Conservation (phyloP, 2,888 invertebrate genomes). For the Miltochrista miniata region DNA sequence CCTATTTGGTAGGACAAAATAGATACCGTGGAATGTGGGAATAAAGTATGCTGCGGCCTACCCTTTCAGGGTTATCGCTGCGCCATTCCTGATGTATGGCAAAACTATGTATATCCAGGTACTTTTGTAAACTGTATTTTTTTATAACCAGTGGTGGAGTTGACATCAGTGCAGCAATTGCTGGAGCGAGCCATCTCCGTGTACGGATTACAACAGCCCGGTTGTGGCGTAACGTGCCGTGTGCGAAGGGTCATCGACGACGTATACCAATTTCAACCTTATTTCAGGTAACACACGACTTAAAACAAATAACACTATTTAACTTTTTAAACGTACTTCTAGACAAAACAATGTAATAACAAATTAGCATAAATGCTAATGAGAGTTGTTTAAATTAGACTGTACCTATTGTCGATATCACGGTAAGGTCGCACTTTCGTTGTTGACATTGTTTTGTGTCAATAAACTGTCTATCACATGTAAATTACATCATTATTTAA, state of each 20-base stretch:
- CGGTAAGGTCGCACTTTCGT: conserved; percentile 14
- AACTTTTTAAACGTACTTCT: conserved; percentile 3
- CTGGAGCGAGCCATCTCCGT: conserved; percentile 73
- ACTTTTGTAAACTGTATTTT: not conserved
- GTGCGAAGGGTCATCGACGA: conserved; percentile 74
- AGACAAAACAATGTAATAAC: conserved; percentile 5
- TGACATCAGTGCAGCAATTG: conserved; percentile 74
- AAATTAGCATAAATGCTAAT: conserved; percentile 10
- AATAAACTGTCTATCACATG: not conserved
- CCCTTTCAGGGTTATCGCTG: no score
- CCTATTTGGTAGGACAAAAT: no score
- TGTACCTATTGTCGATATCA: conserved; percentile 2
- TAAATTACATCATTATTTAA: not conserved
- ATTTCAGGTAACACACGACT: conserved; percentile 60
- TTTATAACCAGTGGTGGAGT: conserved; percentile 56
- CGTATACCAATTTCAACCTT: conserved; percentile 78
- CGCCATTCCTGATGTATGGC: no score
- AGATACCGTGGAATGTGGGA: no score
- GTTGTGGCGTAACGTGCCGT: conserved; percentile 76
- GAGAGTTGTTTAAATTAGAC: no score
- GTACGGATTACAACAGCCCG: conserved; percentile 63
- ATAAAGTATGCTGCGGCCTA: no score
- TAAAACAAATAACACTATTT: not conserved
- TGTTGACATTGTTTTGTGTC: conserved; percentile 5
- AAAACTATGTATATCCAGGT: no score